Percentiles rank a stretch among this genome's conserved stretches.
Evolutionary conservation across 2,113 vertebrate genomes (phyloP).

Genomic region (Podiceps cristatus): DNA sequence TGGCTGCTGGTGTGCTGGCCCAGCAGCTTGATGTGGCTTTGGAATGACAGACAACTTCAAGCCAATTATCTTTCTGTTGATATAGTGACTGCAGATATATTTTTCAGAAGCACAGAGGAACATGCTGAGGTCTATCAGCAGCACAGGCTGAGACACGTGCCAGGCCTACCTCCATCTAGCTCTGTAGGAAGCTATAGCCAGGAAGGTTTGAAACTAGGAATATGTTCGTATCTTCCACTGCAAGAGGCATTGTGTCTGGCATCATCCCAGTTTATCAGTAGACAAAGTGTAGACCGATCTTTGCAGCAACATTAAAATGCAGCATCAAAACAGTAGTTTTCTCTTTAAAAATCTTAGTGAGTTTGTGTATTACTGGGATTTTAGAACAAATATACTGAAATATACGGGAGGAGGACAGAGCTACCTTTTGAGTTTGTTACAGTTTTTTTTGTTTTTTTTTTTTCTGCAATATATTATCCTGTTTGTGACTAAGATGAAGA

Average conservation of each 20-base stretch:
- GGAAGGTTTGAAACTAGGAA: background rate
- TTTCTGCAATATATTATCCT: background rate
- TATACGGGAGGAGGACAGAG: background rate
- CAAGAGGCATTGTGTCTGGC: background rate
- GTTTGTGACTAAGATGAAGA: conserved; percentile 18
- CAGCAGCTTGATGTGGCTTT: background rate
- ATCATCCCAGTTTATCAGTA: background rate
- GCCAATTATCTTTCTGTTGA: background rate
- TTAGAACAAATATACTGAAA: background rate
- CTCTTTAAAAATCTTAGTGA: background rate
- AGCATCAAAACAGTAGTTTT: background rate
- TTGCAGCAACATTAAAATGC: rapidly evolving
- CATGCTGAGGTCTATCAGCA: background rate
- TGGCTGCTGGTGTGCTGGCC: background rate
- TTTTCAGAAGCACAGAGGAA: background rate
- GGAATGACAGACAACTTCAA: background rate
- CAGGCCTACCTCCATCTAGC: background rate
- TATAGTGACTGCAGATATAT: background rate
- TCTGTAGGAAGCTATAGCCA: background rate
- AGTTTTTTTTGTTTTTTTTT: background rate
- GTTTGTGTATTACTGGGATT: background rate
- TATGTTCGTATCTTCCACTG: background rate
- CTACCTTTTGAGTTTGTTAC: background rate
- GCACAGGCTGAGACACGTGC: background rate
- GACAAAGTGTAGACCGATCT: background rate